Evolutionary conservation across 1,140 invertebrate species (phyloP).

Genomic region (Drosophila equinoxialis): DNA sequence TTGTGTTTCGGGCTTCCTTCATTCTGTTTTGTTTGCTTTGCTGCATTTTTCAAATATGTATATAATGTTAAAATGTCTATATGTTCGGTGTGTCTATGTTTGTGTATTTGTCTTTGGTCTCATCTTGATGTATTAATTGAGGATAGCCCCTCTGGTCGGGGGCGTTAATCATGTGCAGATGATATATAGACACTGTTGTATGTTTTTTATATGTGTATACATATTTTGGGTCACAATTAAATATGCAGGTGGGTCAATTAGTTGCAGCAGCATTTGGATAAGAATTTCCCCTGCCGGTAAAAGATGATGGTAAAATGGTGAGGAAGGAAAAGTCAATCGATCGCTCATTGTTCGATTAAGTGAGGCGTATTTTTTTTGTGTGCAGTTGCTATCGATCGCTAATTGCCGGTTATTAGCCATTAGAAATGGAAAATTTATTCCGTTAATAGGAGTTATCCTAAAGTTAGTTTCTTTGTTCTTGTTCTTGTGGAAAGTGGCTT

Average conservation of each 20-base stretch:
- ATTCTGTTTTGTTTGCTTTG: constrained; percentile 18
- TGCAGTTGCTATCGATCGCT: constrained; percentile 27
- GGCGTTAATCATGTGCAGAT: constrained; percentile 65
- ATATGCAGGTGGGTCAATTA: constrained; percentile 73
- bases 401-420: constrained; percentile 35
- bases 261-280: constrained; percentile 17
- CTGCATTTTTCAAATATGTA: constrained; percentile 10
- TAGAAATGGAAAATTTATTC: constrained; percentile 34
- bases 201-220: background rate
- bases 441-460: constrained; percentile 28
- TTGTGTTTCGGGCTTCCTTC: constrained; percentile 6
- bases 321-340: constrained; percentile 27
- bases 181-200: constrained; percentile 51
- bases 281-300: background rate
- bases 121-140: constrained; percentile 71
- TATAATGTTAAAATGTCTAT: background rate
- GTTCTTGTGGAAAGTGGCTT: no score
- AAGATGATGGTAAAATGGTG: no score
- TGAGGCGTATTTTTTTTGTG: constrained; percentile 38
- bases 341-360: constrained; percentile 41
- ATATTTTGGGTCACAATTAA: constrained; percentile 44
- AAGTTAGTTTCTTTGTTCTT: no score
- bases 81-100: background rate
- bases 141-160: constrained; percentile 25
- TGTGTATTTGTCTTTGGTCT: background rate